Conservation (phyloP, 2,797 vertebrate species). For the Thaleichthys pacificus region DNA sequence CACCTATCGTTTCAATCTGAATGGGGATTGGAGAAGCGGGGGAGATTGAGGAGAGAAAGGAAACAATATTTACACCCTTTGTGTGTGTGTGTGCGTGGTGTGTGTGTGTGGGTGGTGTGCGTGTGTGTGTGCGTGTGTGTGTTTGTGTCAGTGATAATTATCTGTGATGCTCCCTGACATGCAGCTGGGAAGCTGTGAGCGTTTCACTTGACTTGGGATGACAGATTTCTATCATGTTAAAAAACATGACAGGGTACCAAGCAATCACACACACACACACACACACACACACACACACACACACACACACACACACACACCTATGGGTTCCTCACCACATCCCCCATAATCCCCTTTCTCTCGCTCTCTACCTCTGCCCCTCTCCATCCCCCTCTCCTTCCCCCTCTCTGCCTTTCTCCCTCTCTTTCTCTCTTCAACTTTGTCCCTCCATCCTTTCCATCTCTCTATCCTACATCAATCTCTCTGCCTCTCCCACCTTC, state of each 20-base stretch:
- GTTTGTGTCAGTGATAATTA: not conserved
- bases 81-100: not conserved
- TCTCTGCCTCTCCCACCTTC: no score
- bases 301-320: not conserved
- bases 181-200: not conserved
- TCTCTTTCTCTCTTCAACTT: no score
- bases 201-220: not conserved
- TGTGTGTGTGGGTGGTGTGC: not conserved
- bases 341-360: not conserved
- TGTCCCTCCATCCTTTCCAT: no score
- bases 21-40: slow-evolving; percentile 15
- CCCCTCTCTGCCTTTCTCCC: no score
- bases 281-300: slow-evolving; percentile 11
- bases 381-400: no score
- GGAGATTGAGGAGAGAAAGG: not conserved
- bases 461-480: no score
- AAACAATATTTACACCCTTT: no score
- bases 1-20: slow-evolving; percentile 98
- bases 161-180: not conserved
- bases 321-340: not conserved
- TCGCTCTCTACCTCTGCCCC: not conserved
- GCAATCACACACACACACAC: not conserved
- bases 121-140: not conserved
- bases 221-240: not conserved
- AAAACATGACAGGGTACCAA: not conserved